Evolutionary conservation across 2,113 vertebrate genomes (phyloP).

Genomic region (Gadus macrocephalus): DNA sequence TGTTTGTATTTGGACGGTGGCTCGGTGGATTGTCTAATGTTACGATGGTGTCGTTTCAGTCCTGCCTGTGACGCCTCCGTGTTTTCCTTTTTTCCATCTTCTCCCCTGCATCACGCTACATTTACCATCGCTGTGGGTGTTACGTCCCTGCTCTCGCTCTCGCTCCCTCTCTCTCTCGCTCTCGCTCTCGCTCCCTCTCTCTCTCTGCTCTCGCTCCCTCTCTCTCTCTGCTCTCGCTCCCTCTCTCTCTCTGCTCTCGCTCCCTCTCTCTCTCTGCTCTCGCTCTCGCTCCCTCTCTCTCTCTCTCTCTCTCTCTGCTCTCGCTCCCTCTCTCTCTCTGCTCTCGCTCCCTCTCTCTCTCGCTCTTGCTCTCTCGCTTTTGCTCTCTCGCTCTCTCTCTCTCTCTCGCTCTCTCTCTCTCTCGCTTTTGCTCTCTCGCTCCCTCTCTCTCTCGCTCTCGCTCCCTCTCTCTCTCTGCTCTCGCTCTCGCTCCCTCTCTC

Average conservation of each 20-base stretch:
- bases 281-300: neutral
- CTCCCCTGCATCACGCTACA: constrained; percentile 36
- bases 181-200: constrained; percentile 18
- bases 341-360: constrained; percentile 78
- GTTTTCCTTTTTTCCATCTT: constrained; percentile 5
- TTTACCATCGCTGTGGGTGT: constrained; percentile 40
- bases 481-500: neutral
- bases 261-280: too few species aligned
- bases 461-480: too few species aligned
- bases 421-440: too few species aligned
- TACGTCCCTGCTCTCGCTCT: constrained; percentile 16
- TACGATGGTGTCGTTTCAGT: too few species aligned
- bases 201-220: too few species aligned
- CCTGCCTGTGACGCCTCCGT: too few species aligned
- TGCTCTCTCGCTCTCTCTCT: constrained; percentile 55
- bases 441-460: too few species aligned
- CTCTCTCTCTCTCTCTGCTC: constrained; percentile 5
- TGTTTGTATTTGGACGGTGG: neutral
- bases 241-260: too few species aligned
- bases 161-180: constrained; percentile 15
- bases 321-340: constrained; percentile 70
- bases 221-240: too few species aligned
- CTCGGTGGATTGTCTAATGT: too few species aligned
- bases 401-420: too few species aligned
- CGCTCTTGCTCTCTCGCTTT: neutral